Percentiles rank a stretch among this genome's conserved stretches.
These are phyloP conservation scores for Dinomys branickii DNA, from an alignment of 2,113 vertebrate species.

Conservation along the genomic window DNA sequence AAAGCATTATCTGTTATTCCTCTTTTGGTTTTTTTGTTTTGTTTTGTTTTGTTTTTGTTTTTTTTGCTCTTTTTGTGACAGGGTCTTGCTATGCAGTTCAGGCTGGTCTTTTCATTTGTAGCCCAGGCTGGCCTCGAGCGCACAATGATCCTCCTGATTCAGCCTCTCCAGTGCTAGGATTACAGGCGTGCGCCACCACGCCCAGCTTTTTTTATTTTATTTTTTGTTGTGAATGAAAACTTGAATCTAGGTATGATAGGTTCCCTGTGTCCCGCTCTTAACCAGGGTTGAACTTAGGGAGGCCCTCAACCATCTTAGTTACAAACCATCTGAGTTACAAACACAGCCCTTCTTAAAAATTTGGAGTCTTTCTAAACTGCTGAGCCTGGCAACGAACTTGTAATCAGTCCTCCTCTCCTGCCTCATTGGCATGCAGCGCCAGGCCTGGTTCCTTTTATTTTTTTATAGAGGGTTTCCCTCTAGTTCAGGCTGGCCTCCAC, in stretches of 20 bases:
- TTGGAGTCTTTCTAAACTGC: background rate
- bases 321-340: background rate
- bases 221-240: background rate
- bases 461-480: too few relatives aligned
- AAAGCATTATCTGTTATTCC: conserved; percentile 2
- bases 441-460: background rate
- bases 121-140: too few relatives aligned
- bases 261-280: background rate
- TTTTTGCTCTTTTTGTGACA: too few relatives aligned
- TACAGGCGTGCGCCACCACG: too few relatives aligned
- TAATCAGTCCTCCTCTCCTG: background rate
- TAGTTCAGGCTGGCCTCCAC: too few relatives aligned
- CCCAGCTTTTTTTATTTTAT: too few relatives aligned
- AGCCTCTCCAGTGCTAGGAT: too few relatives aligned
- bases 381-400: background rate
- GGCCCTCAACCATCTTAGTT: background rate
- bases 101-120: too few relatives aligned
- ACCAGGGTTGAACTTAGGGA: background rate
- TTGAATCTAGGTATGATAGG: conserved; percentile 8
- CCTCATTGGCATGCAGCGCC: background rate
- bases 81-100: too few relatives aligned
- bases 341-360: background rate
- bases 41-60: too few relatives aligned
- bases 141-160: too few relatives aligned
- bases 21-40: too few relatives aligned